phyloP scores from a whole-genome alignment of 92 coral and sea anemone species.

The Epizoanthus illoricatus region DNA sequence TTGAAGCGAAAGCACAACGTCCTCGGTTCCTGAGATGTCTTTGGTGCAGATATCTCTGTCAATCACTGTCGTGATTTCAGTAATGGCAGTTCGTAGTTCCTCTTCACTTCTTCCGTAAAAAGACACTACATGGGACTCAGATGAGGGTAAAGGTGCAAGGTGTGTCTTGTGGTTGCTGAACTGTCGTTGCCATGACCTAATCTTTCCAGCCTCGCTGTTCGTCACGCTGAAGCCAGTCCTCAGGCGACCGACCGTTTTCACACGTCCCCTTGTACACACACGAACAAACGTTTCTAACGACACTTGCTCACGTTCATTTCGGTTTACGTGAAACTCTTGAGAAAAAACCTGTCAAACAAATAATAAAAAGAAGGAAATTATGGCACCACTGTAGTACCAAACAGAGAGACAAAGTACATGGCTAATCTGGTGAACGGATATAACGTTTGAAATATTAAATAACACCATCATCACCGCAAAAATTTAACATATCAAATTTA shows the following conservation, averaged over 20 bases:
- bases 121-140: neutral
- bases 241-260: slow-evolving; percentile 5
- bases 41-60: neutral
- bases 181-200: neutral
- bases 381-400: no score
- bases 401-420: no score
- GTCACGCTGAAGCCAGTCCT: neutral
- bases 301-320: neutral
- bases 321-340: slow-evolving; percentile 1
- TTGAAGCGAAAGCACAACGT: neutral
- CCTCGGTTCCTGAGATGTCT: neutral
- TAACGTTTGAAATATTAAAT: no score
- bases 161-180: neutral
- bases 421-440: no score
- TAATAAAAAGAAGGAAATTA: neutral
- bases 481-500: no score
- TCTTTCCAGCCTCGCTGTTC: neutral
- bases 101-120: neutral
- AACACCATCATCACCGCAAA: no score
- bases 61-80: neutral
- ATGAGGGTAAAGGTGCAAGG: neutral
- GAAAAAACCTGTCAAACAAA: neutral
- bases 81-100: neutral
- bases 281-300: neutral
- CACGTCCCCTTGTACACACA: neutral